These are phyloP conservation scores for Ursus arctos DNA, from an alignment of 2,113 vertebrate species.

Conservation along the genomic window DNA sequence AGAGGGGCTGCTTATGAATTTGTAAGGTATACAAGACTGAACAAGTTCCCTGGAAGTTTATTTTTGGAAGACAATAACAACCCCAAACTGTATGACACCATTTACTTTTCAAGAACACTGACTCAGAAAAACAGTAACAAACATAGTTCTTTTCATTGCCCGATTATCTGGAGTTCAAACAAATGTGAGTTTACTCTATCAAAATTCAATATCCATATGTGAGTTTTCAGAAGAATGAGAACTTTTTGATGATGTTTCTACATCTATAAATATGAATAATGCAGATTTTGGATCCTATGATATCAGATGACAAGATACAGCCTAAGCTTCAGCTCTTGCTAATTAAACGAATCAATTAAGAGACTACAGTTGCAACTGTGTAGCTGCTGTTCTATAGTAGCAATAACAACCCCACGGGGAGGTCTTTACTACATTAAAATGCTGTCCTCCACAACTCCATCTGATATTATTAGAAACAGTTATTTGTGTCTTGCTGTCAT, in stretches of 20 bases:
- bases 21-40: not conserved
- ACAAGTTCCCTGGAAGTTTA: not conserved
- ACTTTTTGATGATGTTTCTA: conserved; percentile 67
- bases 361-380: conserved; percentile 96
- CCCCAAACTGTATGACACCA: not conserved
- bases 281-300: conserved; percentile 88
- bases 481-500: conserved; percentile 99
- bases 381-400: conserved; percentile 97
- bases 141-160: not conserved
- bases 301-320: conserved; percentile 94
- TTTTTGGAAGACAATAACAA: conserved; percentile 9
- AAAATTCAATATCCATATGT: conserved; percentile 6
- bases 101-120: conserved; percentile 5
- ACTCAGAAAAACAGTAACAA: conserved; percentile 14
- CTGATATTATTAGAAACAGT: conserved; percentile 99
- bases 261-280: conserved; percentile 89
- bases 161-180: conserved; percentile 30
- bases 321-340: conserved; percentile 95
- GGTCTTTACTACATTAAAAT: conserved; percentile 96
- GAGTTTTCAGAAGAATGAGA: conserved; percentile 46
- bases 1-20: not conserved
- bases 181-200: not conserved
- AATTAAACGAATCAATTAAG: conserved; percentile 99
- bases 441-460: conserved; percentile 97
- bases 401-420: conserved; percentile 97